These are phyloP conservation scores for Drosophila takahashii DNA, from an alignment of 1,140 invertebrate genomes.

Conservation along the genomic window DNA sequence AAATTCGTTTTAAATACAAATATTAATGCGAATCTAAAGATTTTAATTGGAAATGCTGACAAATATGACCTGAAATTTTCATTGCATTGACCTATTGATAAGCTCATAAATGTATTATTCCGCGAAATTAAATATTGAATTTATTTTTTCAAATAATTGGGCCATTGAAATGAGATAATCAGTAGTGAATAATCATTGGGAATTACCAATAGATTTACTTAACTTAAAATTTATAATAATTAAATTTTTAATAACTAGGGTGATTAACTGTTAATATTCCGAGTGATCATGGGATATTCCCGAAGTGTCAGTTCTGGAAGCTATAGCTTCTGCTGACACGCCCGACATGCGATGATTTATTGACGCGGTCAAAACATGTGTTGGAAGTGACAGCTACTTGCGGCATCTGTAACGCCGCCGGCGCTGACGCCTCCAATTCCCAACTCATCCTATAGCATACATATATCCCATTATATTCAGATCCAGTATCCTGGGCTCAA, in stretches of 20 bases:
- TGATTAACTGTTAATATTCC: too few species aligned
- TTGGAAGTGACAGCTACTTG: slow-evolving; percentile 84
- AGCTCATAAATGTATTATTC: not conserved
- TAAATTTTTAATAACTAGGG: not conserved
- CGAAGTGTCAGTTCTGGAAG: slow-evolving; percentile 1
- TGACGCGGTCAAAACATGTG: slow-evolving; percentile 84
- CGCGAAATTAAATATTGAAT: not conserved
- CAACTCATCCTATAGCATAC: slow-evolving; percentile 1
- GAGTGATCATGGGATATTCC: not conserved
- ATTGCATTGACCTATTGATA: not conserved
- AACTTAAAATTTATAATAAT: not conserved
- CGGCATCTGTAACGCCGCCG: slow-evolving; percentile 79
- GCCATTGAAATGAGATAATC: not conserved
- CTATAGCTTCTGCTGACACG: slow-evolving; percentile 54
- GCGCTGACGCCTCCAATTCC: slow-evolving; percentile 58
- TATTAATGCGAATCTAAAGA: not conserved
- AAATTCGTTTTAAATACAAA: not conserved
- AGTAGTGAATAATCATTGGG: not conserved
- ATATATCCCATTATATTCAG: slow-evolving; percentile 12
- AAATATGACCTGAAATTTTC: too few species aligned
- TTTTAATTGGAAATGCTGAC: not conserved
- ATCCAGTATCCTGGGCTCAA: slow-evolving; percentile 6
- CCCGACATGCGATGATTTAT: slow-evolving; percentile 82
- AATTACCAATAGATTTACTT: not conserved
- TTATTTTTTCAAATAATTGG: not conserved